Conservation (phyloP, 53 echinoderm and acorn worm genomes). For the Pentamera pediparva region DNA sequence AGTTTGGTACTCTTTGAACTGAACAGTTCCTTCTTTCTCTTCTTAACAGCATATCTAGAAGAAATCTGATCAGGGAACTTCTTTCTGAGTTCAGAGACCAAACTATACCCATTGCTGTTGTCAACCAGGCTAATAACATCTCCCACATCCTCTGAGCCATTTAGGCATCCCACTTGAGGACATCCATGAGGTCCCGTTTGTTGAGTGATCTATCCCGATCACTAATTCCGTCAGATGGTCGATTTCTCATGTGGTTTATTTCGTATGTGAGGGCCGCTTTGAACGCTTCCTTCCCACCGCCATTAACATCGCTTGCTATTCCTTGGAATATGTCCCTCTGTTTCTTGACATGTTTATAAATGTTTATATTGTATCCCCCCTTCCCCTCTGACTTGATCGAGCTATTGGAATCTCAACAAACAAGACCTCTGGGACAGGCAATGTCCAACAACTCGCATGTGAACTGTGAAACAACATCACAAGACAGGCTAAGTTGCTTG, state of each 20-base stretch:
- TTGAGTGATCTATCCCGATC: too few relatives aligned
- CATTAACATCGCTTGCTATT: not conserved
- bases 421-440: not conserved
- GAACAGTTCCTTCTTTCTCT: not conserved
- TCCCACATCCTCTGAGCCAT: not conserved
- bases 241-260: not conserved
- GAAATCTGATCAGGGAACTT: not conserved
- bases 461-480: not conserved
- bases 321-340: not conserved
- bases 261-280: not conserved
- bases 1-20: not conserved
- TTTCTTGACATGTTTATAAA: not conserved
- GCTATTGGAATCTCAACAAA: not conserved
- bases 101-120: not conserved
- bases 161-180: too few relatives aligned
- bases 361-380: not conserved
- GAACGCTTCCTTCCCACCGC: not conserved
- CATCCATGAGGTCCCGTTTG: too few relatives aligned
- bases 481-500: not conserved
- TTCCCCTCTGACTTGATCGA: not conserved
- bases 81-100: slow-evolving; percentile 5
- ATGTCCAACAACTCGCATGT: not conserved
- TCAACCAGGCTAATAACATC: slow-evolving; percentile 15
- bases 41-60: not conserved
- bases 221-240: not conserved